These are phyloP conservation scores for Parapsyche elsis DNA, from an alignment of 1,140 invertebrate genomes.

Conservation along the genomic window DNA sequence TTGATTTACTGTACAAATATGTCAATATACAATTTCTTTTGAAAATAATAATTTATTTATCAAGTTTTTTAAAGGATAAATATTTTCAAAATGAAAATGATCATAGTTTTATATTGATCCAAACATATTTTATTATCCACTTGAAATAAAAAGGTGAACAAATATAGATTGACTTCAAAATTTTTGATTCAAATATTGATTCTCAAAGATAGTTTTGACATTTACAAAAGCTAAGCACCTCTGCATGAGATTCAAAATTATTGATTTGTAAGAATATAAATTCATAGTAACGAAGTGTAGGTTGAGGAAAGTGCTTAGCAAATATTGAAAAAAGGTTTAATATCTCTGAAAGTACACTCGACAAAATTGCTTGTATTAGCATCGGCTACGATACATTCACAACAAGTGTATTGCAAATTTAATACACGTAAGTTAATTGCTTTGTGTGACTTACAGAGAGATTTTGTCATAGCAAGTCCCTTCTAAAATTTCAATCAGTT, in stretches of 20 bases:
- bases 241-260: neutral
- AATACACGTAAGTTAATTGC: neutral
- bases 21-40: constrained; percentile 3
- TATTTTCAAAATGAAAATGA: too few relatives aligned
- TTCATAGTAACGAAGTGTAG: neutral
- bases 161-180: too few relatives aligned
- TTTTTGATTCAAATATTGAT: too few relatives aligned
- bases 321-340: neutral
- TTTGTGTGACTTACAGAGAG: constrained; percentile 8
- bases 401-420: neutral
- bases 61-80: too few relatives aligned
- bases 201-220: neutral
- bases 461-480: neutral
- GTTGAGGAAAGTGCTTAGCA: neutral
- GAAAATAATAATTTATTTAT: neutral
- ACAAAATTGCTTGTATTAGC: neutral
- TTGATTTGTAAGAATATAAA: too few relatives aligned
- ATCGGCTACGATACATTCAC: neutral
- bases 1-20: neutral
- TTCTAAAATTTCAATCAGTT: too few relatives aligned
- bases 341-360: constrained; percentile 10
- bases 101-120: too few relatives aligned
- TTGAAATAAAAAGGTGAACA: too few relatives aligned
- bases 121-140: too few relatives aligned
- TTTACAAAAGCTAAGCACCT: constrained; percentile 14